These are phyloP conservation scores for western clawed frog (Xenopus tropicalis) DNA, from an alignment of 2,113 vertebrate genomes.

Conservation along the genomic window DNA sequence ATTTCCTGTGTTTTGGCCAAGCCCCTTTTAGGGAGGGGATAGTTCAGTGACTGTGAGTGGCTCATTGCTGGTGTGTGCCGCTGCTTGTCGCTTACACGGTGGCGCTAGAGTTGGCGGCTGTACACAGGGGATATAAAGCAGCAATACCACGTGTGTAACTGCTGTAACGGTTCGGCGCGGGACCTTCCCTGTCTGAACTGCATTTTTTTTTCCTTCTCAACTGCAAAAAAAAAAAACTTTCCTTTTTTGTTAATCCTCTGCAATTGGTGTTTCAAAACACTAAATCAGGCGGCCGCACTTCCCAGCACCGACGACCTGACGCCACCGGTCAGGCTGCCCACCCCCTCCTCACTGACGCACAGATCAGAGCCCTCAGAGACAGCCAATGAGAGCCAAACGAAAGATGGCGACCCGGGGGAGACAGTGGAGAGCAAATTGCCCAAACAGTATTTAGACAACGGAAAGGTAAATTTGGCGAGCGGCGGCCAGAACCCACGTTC, in stretches of 20 bases:
- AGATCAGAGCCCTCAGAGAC: slow-evolving; percentile 35
- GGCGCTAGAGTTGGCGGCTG: slow-evolving; percentile 15
- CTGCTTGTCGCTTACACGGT: slow-evolving; percentile 20
- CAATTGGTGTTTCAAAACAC: slow-evolving; percentile 45
- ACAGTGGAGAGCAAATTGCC: slow-evolving; percentile 43
- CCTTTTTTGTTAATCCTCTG: slow-evolving; percentile 32
- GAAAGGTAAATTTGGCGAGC: slow-evolving; percentile 36
- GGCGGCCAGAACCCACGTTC: slow-evolving; percentile 10
- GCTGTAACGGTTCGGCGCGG: slow-evolving; percentile 11
- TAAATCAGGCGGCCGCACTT: slow-evolving; percentile 40
- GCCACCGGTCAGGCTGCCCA: slow-evolving; percentile 35
- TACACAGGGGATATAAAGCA: slow-evolving; percentile 21
- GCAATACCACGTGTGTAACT: slow-evolving; percentile 39
- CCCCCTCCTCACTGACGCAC: slow-evolving; percentile 40
- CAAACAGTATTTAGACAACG: slow-evolving; percentile 37
- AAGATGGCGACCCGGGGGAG: slow-evolving; percentile 39
- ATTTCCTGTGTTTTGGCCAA: neutral
- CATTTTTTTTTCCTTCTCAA: slow-evolving; percentile 2
- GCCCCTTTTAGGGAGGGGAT: neutral
- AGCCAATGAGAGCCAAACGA: slow-evolving; percentile 39
- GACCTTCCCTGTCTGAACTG: slow-evolving; percentile 28
- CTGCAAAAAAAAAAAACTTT: slow-evolving; percentile 14
- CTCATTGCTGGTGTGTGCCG: slow-evolving; percentile 13
- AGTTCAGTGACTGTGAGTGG: neutral
- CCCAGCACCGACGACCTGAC: slow-evolving; percentile 40